Base-by-base conservation (phyloP, 1,140 invertebrate species). In the Drosophila melanica region DNA sequence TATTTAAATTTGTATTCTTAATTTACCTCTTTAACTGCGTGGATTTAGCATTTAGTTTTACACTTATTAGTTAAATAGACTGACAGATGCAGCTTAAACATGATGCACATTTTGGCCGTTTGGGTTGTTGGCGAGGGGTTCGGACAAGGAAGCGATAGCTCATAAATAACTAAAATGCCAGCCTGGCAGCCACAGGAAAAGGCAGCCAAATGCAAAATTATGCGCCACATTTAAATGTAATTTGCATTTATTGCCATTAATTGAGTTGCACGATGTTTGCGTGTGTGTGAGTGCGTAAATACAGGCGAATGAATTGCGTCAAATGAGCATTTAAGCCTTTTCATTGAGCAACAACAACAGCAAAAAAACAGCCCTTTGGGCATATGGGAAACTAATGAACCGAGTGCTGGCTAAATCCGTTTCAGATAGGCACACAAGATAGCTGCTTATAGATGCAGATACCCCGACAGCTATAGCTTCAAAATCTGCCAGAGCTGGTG, bases 221-320 rank as follows among this genome's bases (percentile, higher is more conserved):
- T 72, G 75, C 75, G 60, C 59, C 66, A 50, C 74, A 70, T 67
- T 79, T 81, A 79, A 79, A 81, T 82, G 71, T 55, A 79, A 87
- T 87, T 79, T 77, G 66, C 76, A 87, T 76, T 73, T 68, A 65
- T 77, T 89, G 63, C 54, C 72, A 87, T 79, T 87, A 89, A 87
- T 86, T 87, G 82, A 86, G 79, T 79, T 82, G 64, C 64, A 62
- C 54, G 39, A 47, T 27, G 35, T 27, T 27, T 14, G 14, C 59
- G 18, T 41, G 44, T 16, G 58, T 23, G 50, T 41, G 58, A 37
- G 58, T 76, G 59, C 59, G 51, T 47, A 55, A 55, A 54, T 54
- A 48, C 50, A 53, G 48, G 16, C 55, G 35, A 70, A 75, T 77
- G 71, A 78, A 77, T 69, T 39, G 54, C 72, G 72, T 51, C 39